Evolutionary conservation across 2,113 vertebrate species (phyloP), one percentile per base, ranked within the genome.

Genomic region (Tachysurus fulvidraco): DNA sequence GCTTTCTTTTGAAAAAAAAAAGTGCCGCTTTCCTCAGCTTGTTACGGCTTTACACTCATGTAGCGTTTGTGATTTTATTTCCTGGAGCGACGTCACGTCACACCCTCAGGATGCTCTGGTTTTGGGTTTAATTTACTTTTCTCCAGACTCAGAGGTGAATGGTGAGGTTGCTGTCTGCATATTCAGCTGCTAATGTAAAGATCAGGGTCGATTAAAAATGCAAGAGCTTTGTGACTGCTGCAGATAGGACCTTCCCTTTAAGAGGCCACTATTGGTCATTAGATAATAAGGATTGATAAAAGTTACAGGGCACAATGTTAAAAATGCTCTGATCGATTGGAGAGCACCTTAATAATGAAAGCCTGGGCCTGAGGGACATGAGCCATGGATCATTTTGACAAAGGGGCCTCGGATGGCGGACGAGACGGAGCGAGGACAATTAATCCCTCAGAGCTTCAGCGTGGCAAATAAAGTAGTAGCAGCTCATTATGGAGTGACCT

Each of bases 171-270:
- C 85, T 64, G 91, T 88, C 90, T 93, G 93, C 91, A 93, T 93
- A 96, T 96, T 95, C 93, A 94, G 93, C 93, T 92, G 91, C 95
- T 96, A 95, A 94, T 95, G 95, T 96, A 94, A 93, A 94, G 96
- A 96, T 96, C 95, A 95, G 94, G 94, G 93, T 94, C 95, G 96
- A 97, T 97, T 96, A 97, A 96, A 96, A 96, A 97, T 97, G 94
- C 94, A 96, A 95, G 94, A 93, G 92, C 92, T 86, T 92, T 93
- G 92, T 92, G 94, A 94, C 93, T 95, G 93, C 46, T 91, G 91
- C 91, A 93, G 93, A 93, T 91, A 94, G 94, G 91, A 92, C 92
- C 91, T 87, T 60, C 92, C 83, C 90, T 87, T 86, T 89, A 92
- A 94, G 94, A 88, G 91, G 92, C 92, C 92, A 86, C 91, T 95